Base-by-base conservation (phyloP, 2,113 vertebrate genomes). In the Phasianus colchicus region DNA sequence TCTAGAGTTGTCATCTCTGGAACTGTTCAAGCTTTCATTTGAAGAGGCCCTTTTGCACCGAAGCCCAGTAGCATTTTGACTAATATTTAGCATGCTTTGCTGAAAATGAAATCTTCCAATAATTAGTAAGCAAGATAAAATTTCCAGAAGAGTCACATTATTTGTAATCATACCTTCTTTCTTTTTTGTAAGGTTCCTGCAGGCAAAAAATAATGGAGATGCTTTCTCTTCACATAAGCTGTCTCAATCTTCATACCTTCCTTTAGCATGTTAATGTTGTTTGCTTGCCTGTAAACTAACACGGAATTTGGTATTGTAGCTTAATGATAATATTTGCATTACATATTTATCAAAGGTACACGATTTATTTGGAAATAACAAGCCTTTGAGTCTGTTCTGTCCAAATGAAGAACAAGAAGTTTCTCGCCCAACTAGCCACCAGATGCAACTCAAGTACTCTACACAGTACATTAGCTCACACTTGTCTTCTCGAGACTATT, bases 241-340 rank as follows among this genome's bases (percentile, higher is more conserved):
- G 99, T 99, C 97, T 99, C 99, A 29, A 99, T 99, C 97, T 98
- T 99, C 99, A 99, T 99, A 17, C 98, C 99, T 6, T 99, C 98
- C 92, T 99, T 99, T 29, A 99, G 96, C 98, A 99, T 98, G 69
- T 98, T 99, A 97, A 99, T 98, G 91, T 99, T 99, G 96, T 97
- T 99, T 55, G 99, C 99, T 90, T 99, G 99, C 86, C 99, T 98
- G 95, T 99, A 99, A 78, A 99, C 99, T 99, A 98, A 95, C 22
- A 76, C 2, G 25, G 80, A 43, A 81, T 76, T 45, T 27, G 52
- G 19, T 0, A 0, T 3, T 74, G 20, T 7, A 89, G 30, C 24
- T 89, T 19, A 65, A 36, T 14, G 30, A 11, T 18, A 9, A 70
- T 18, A 14, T 20, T n/a, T 42, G 11, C 52, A 30, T 29, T 21